These are phyloP conservation scores for Nomada flava DNA, from an alignment of 2,888 invertebrate species.

Conservation along the genomic window DNA sequence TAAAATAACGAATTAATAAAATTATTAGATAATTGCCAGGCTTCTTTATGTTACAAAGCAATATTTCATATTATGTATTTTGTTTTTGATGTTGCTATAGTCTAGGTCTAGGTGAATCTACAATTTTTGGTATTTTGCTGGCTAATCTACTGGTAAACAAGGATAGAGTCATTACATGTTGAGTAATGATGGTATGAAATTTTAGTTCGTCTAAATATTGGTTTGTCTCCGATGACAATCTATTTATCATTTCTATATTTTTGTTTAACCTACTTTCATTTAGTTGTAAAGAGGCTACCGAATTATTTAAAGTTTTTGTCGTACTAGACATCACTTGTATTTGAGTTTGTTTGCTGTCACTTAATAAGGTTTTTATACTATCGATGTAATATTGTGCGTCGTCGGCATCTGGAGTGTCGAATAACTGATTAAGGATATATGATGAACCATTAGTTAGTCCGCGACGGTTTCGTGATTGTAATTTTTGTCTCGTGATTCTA, in stretches of 20 bases:
- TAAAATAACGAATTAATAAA: constrained; percentile 17
- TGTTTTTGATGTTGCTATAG: background rate
- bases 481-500: too few species aligned
- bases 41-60: background rate
- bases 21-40: constrained; percentile 15
- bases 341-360: background rate
- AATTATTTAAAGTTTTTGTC: constrained; percentile 20
- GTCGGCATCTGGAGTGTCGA: too few species aligned
- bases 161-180: constrained; percentile 5
- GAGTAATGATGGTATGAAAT: background rate
- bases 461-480: too few species aligned
- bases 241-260: constrained; percentile 21
- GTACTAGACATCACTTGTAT: constrained; percentile 30
- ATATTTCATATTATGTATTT: constrained; percentile 23
- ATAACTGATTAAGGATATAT: too few species aligned
- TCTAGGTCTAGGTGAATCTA: background rate
- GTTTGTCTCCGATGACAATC: constrained; percentile 1
- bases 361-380: too few species aligned
- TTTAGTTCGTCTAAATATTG: background rate
- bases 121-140: background rate
- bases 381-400: too few species aligned
- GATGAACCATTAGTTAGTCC: too few species aligned
- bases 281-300: background rate
- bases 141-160: background rate
- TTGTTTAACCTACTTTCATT: constrained; percentile 10